phyloP scores from a whole-genome alignment of 2,113 vertebrate genomes.

The Chloroceryle aenea region DNA sequence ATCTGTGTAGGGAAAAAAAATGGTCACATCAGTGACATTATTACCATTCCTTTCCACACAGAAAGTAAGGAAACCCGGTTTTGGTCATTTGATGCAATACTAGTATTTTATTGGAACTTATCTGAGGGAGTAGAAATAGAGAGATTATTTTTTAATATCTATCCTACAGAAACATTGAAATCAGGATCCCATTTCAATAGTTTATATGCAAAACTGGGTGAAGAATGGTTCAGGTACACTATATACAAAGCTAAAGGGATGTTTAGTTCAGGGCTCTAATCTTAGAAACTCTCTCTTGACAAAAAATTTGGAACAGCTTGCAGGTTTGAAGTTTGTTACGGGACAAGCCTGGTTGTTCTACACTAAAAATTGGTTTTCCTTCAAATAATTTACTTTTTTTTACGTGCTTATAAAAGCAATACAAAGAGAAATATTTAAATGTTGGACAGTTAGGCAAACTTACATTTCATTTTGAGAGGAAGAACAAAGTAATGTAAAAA shows the following conservation, averaged over 20 bases:
- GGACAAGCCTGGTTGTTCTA: neutral
- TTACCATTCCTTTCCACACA: neutral
- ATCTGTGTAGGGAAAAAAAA: accelerated
- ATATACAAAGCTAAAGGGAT: neutral
- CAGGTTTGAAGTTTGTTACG: neutral
- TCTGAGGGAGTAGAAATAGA: neutral
- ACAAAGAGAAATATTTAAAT: neutral
- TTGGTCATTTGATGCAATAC: neutral
- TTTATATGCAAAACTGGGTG: neutral
- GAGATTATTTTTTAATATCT: neutral
- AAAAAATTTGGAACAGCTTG: neutral
- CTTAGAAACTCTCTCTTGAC: neutral
- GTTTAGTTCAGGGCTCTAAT: neutral
- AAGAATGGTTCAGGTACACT: neutral
- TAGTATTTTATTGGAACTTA: neutral
- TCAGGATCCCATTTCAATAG: neutral
- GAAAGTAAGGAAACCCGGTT: neutral
- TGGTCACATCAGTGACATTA: neutral
- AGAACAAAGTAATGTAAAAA: neutral
- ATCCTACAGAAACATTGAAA: neutral
- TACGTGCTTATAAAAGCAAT: neutral
- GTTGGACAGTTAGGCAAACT: neutral
- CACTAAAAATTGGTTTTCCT: neutral
- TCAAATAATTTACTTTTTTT: neutral
- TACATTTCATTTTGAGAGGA: neutral